Conservation (phyloP, 2,113 vertebrate species). For the Crotalus tigris region DNA sequence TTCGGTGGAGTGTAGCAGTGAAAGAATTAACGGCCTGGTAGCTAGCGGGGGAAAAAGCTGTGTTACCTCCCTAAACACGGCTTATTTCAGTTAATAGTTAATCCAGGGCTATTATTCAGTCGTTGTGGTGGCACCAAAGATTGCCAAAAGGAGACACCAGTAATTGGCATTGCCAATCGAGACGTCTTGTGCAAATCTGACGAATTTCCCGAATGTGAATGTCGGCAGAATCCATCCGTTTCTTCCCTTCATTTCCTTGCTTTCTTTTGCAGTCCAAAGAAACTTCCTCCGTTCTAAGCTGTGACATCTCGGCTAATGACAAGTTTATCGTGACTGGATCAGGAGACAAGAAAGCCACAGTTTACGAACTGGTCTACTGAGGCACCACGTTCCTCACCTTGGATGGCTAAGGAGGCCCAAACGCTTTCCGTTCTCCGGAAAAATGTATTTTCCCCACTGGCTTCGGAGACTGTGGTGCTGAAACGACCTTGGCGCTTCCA, state of each 20-base stretch:
- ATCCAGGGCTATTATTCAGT: no score
- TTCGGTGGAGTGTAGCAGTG: no score
- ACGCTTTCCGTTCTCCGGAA: not conserved
- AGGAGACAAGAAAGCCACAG: slow-evolving; percentile 82
- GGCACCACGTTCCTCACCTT: not conserved
- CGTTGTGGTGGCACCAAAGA: not conserved
- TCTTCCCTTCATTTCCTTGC: not conserved
- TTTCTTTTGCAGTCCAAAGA: slow-evolving; percentile 78
- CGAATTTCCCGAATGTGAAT: not conserved
- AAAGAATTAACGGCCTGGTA: no score
- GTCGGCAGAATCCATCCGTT: not conserved
- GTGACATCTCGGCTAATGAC: slow-evolving; percentile 81
- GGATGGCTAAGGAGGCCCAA: not conserved
- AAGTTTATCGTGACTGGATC: slow-evolving; percentile 85
- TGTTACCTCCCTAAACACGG: no score
- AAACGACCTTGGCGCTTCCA: not conserved
- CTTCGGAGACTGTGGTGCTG: not conserved
- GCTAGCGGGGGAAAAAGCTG: no score
- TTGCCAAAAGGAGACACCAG: not conserved
- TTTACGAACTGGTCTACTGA: slow-evolving; percentile 88
- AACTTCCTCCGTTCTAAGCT: slow-evolving; percentile 79
- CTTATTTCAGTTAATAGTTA: no score
- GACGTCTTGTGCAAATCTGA: not conserved
- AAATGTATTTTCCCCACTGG: not conserved
- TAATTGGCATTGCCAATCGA: not conserved